A percentile compares a stretch with the other conserved stretches of the same genome.
Conservation (phyloP, 2,113 vertebrate species). For the Dicrurus megarhynchus region DNA sequence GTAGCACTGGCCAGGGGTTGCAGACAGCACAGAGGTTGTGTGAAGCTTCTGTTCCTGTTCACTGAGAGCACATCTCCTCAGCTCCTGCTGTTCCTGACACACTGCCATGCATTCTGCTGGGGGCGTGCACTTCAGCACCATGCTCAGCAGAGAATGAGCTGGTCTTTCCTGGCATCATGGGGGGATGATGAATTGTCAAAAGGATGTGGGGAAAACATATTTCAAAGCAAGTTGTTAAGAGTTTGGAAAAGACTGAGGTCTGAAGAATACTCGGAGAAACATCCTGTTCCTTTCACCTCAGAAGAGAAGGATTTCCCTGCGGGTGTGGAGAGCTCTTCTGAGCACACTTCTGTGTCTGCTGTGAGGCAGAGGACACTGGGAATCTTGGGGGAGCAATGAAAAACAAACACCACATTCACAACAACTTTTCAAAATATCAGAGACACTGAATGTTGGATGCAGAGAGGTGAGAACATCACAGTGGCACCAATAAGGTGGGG, state of each 20-base stretch:
- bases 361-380: background rate
- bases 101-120: accelerated
- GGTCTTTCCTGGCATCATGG: background rate
- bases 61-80: background rate
- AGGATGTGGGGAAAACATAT: background rate
- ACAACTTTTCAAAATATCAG: background rate
- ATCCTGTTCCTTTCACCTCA: background rate
- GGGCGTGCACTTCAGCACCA: background rate
- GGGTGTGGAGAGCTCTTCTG: background rate
- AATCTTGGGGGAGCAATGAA: background rate
- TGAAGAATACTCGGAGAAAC: background rate
- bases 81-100: background rate
- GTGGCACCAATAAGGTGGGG: background rate
- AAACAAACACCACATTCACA: background rate
- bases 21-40: background rate
- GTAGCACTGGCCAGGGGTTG: background rate
- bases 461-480: background rate
- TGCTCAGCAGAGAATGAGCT: background rate
- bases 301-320: background rate
- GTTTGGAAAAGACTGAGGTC: background rate
- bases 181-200: background rate
- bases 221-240: background rate
- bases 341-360: background rate
- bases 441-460: background rate
- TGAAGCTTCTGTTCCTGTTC: background rate